Evolutionary conservation across 1,140 invertebrate species (phyloP).

Genomic region (Drosophila busckii): DNA sequence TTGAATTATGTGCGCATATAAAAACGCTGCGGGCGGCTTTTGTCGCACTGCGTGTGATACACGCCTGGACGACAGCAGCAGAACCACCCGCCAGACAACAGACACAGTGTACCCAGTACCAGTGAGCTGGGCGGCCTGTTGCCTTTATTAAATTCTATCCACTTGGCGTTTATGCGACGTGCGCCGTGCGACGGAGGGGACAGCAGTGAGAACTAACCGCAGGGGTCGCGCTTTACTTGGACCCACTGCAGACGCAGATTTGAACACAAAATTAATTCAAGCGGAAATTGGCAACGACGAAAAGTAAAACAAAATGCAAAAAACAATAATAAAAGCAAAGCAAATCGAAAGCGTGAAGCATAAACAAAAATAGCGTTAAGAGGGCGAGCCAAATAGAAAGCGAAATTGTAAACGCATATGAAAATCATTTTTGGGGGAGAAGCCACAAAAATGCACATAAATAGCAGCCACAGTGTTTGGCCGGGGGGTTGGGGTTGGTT

Average conservation of each 20-base stretch:
- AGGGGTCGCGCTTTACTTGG: slow-evolving; percentile 59
- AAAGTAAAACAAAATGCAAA: not conserved
- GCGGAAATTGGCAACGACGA: slow-evolving; percentile 63
- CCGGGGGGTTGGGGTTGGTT: not conserved
- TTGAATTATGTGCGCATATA: slow-evolving; percentile 75
- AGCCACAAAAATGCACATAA: slow-evolving; percentile 74
- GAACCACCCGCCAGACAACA: slow-evolving; percentile 37
- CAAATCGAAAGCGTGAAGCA: slow-evolving; percentile 72
- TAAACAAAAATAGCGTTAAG: slow-evolving; percentile 47
- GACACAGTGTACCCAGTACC: not conserved
- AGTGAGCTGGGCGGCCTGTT: slow-evolving; percentile 2
- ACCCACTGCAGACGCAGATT: slow-evolving; percentile 64
- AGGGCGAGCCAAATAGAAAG: slow-evolving; percentile 33
- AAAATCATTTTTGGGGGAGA: slow-evolving; percentile 21
- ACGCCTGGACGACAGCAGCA: slow-evolving; percentile 36
- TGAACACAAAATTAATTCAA: slow-evolving; percentile 75
- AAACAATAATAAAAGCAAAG: slow-evolving; percentile 42
- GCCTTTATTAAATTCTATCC: slow-evolving; percentile 61
- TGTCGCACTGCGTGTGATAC: slow-evolving; percentile 64
- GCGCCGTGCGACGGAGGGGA: not conserved
- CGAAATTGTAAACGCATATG: slow-evolving; percentile 56
- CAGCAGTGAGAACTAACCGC: slow-evolving; percentile 31
- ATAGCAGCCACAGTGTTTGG: slow-evolving; percentile 30
- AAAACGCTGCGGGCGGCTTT: slow-evolving; percentile 73
- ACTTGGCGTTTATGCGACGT: slow-evolving; percentile 15